A percentile compares a stretch with the other conserved stretches of the same genome.
These are phyloP conservation scores for Amaurobius ferox DNA, from an alignment of 2,888 invertebrate genomes.

Conservation along the genomic window DNA sequence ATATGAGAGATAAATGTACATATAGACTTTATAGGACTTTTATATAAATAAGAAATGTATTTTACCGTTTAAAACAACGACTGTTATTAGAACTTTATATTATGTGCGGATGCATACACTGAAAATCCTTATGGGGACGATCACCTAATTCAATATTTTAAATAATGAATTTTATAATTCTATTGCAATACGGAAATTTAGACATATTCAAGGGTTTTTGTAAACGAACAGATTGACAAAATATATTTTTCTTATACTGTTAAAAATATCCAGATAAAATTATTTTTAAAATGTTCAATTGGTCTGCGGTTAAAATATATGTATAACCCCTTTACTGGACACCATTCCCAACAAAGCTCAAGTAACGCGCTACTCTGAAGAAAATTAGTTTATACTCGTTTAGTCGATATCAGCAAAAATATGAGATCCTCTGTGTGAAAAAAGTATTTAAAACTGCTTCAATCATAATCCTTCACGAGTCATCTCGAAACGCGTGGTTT, in stretches of 20 bases:
- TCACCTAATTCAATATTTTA: neutral
- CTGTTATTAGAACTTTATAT: slow-evolving; percentile 19
- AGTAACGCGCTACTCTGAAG: slow-evolving; percentile 61
- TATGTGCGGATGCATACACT: slow-evolving; percentile 37
- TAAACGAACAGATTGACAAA: no score
- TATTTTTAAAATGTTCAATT: no score
- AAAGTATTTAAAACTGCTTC: neutral
- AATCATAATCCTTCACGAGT: neutral
- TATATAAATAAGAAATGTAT: no score
- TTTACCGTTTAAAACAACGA: no score
- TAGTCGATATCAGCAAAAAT: neutral
- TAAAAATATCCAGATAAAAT: no score
- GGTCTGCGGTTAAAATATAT: neutral
- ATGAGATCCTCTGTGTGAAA: neutral
- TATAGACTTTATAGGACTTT: no score
- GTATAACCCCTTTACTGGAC: slow-evolving; percentile 45
- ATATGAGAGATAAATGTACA: no score
- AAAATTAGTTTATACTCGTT: slow-evolving; percentile 17
- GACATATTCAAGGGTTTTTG: no score
- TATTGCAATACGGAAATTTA: no score
- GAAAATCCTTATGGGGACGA: slow-evolving; percentile 15
- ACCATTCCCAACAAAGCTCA: slow-evolving; percentile 48
- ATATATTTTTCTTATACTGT: no score
- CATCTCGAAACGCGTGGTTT: slow-evolving; percentile 60
- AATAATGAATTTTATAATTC: no score